Conservation (phyloP, 2,797 vertebrate genomes). For the Gouania willdenowi region DNA sequence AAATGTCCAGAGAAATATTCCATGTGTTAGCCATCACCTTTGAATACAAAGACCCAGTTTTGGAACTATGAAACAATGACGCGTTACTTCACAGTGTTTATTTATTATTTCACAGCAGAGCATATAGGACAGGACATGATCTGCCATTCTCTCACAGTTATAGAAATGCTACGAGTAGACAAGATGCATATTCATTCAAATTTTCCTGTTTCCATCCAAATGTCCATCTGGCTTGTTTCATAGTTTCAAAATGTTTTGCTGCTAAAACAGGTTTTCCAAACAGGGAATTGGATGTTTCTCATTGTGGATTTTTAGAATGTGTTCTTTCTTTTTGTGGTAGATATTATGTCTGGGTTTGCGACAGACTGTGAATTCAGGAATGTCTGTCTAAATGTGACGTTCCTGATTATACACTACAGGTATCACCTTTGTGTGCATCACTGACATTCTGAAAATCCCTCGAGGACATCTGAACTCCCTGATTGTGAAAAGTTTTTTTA, state of each 20-base stretch:
- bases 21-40: conserved; percentile 72
- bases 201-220: conserved; percentile 18
- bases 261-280: conserved; percentile 76
- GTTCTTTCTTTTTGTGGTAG: conserved; percentile 15
- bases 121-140: conserved; percentile 14
- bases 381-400: background rate
- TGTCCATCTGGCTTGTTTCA: conserved; percentile 69
- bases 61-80: conserved; percentile 80
- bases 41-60: conserved; percentile 68
- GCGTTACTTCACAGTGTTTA: conserved; percentile 64
- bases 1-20: conserved; percentile 64
- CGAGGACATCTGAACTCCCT: conserved; percentile 50
- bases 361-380: too few species aligned
- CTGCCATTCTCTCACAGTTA: conserved; percentile 9
- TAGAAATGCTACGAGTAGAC: conserved; percentile 8
- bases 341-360: too few species aligned
- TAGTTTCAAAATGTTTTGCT: conserved; percentile 82
- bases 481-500: conserved; percentile 77
- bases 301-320: conserved; percentile 54
- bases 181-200: conserved; percentile 18
- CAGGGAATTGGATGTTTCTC: conserved; percentile 35
- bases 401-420: conserved; percentile 20
- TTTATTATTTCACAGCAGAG: conserved; percentile 42
- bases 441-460: conserved; percentile 45
- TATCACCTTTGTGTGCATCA: conserved; percentile 28